Evolutionary conservation across 2,888 invertebrate species (phyloP), one percentile per base, ranked within the genome.

Genomic region (Acleris laterana): DNA sequence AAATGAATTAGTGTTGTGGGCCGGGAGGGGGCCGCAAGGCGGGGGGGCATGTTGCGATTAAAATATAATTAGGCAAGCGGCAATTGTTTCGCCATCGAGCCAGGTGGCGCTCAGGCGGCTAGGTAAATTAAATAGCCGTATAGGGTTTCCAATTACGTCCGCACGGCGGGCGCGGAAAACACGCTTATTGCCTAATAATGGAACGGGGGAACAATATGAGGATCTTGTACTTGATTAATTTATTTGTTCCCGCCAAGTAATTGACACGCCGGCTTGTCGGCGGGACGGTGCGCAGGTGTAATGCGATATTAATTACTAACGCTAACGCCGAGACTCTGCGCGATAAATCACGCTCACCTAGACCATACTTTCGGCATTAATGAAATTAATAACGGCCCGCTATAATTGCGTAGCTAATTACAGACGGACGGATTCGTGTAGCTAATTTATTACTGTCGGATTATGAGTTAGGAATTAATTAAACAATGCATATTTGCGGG

Each of bases 321-420:
- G 50, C 80, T 80, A 85, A 83, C 80, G 77, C 78, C 74, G 83
- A 89, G 87, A 90, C 83, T 81, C 77, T 73, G 73, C 78, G 85
- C 80, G 84, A 91, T 91, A 89, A 89, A 92, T 93, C 91, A 92
- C 87, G 80, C 80, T 81, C 81, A 81, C 83, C 82, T 81, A 81
- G 78, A 76, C 76, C 77, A 80, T 84, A 86, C 82, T 88, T 88
- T 85, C 81, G 82, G 84, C 82, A 80, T 84, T 89, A 91, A 92
- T 90, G 88, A 89, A 66, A 90, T 91, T 90, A 89, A 90, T 38
- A 90, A 88, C 89, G 84, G 84, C 84, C 85, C 83, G 87, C 89
- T 87, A 89, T 91, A 92, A 92, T 92, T 91, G 90, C 90, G 87
- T 83, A 88, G 87, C 90, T 91, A 91, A 90, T 93, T 91, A 90